Conservation (phyloP, 2,797 vertebrate genomes). For the Euphonia xanthogaster region DNA sequence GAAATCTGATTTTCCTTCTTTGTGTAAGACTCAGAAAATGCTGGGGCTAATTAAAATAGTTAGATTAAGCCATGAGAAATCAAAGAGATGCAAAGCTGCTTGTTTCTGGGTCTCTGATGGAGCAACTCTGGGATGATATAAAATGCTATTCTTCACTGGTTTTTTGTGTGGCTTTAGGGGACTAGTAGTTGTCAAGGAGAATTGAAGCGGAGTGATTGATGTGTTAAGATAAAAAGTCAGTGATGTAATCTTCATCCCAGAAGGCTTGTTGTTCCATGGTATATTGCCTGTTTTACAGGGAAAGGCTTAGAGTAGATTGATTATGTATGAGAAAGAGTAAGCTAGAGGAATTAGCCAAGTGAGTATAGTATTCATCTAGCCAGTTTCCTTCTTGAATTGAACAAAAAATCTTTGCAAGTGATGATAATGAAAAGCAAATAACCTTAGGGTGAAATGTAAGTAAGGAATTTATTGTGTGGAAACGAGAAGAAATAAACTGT, state of each 20-base stretch:
- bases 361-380: not conserved
- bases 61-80: constrained; percentile 11
- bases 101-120: not conserved
- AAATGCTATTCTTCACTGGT: not conserved
- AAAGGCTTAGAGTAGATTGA: constrained; percentile 11
- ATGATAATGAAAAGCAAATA: constrained; percentile 51
- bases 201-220: constrained; percentile 69
- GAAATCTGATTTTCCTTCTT: constrained; percentile 1
- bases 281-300: constrained; percentile 35
- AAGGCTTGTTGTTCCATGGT: constrained; percentile 39
- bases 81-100: not conserved
- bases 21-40: not conserved
- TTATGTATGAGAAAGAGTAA: constrained; percentile 44
- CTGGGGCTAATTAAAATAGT: constrained; percentile 47
- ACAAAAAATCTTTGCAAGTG: not conserved
- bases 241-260: constrained; percentile 70
- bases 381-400: constrained; percentile 37
- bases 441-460: not conserved
- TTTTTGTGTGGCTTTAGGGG: constrained; percentile 48
- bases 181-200: constrained; percentile 55
- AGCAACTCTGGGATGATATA: not conserved
- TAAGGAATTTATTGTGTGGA: not conserved
- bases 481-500: not conserved
- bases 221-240: constrained; percentile 69
- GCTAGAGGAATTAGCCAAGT: constrained; percentile 21